Evolutionary conservation across 53 echinoderm and acorn worm species (phyloP).

Genomic region (Holothuria leucospilota): DNA sequence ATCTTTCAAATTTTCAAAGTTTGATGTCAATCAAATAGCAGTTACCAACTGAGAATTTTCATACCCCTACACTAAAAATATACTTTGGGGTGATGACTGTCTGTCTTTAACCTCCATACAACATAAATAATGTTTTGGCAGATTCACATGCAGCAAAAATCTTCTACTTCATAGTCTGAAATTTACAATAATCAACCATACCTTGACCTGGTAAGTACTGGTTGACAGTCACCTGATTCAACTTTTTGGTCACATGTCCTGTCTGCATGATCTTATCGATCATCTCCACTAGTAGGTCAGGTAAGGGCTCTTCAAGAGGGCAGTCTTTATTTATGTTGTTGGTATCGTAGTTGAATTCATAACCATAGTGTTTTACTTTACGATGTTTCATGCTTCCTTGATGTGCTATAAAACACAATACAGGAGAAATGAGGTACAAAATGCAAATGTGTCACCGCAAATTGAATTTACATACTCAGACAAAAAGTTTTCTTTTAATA

Average conservation of each 20-base stretch:
- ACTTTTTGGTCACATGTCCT: constrained; percentile 74
- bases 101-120: no score
- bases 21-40: no score
- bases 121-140: no score
- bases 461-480: not conserved
- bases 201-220: constrained; percentile 99
- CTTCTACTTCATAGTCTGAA: no score
- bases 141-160: no score
- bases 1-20: no score
- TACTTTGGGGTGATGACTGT: no score
- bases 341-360: constrained; percentile 89
- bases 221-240: constrained; percentile 94
- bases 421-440: not conserved
- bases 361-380: constrained; percentile 88
- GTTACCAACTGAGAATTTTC: no score
- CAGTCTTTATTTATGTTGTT: constrained; percentile 85
- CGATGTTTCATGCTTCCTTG: constrained; percentile 84
- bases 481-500: not conserved
- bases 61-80: no score
- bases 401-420: constrained; percentile 52
- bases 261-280: constrained; percentile 83
- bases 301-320: constrained; percentile 79
- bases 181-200: constrained; percentile 2
- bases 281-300: constrained; percentile 58
- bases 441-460: not conserved